Base-by-base conservation (phyloP, 2,113 vertebrate genomes). In the Paraplagusia blochii region DNA sequence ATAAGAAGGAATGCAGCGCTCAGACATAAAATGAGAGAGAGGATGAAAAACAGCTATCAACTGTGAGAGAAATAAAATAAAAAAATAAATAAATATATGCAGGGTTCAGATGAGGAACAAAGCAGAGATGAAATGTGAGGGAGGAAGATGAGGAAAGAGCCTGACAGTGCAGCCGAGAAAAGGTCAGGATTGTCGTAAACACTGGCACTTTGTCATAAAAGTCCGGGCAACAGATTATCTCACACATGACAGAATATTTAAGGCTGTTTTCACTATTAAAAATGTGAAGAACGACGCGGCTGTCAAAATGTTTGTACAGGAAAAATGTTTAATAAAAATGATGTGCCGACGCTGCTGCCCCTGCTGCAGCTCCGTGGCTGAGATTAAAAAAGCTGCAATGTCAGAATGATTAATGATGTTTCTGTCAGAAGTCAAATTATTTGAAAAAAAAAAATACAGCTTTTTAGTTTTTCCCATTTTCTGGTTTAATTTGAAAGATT, bases 231-330 rank as follows among this genome's bases (percentile, higher is more conserved):
- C 58, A 72, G 65, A 69, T 80, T 78, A 79, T 85, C 56, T 69
- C 53, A 29, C 34, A 43, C 12, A 16, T 57, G 42, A 59, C 8
- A 9, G 50, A 84, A 70, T 60, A 77, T 83, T 77, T 66, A 69
- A 69, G 73, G 63, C 36, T 64, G 69, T 59, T 63, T 63, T 58
- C 8, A 47, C 74, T 53, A 58, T 69, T 72, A 63, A 69, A 86
- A 77, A 61, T 62, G 65, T 77, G 54, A 82, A 81, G 84, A 75
- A 86, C 76, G 42, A 66, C 33, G 36, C 1, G 17, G 29, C 33
- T 88, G 82, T 89, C 87, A 84, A 74, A 87, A 88, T 79, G 86
- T 89, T 88, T 85, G 65, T 44, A 43, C 2, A 29, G 66, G 19
- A 13, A 64, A 78, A 77, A 73, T 71, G 42, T 85, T 77, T 67